Percentiles rank a stretch among this genome's conserved stretches.
Evolutionary conservation across 2,113 vertebrate species (phyloP).

Genomic region (Hippocampus guttulatus): DNA sequence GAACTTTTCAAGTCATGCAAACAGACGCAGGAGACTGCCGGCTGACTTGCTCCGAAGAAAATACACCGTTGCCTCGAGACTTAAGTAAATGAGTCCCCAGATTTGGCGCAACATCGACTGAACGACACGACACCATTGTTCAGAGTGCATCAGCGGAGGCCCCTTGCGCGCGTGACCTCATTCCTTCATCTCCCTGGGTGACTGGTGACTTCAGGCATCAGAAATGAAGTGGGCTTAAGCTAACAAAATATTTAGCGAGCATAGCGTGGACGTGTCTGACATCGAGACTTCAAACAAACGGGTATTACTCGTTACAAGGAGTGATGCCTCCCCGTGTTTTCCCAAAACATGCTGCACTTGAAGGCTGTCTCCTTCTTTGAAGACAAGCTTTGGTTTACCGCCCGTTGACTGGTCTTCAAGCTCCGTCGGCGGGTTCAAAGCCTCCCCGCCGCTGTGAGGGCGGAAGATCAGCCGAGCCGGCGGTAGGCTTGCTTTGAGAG

Average conservation of each 20-base stretch:
- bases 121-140: slow-evolving; percentile 33
- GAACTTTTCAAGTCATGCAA: background rate
- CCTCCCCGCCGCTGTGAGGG: slow-evolving; percentile 22
- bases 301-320: slow-evolving; percentile 10
- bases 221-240: slow-evolving; percentile 23
- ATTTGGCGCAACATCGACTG: slow-evolving; percentile 30
- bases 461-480: slow-evolving; percentile 34
- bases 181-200: slow-evolving; percentile 42
- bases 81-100: background rate
- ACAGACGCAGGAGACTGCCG: background rate
- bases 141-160: slow-evolving; percentile 50
- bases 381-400: slow-evolving; percentile 46
- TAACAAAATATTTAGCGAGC: slow-evolving; percentile 16
- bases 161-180: slow-evolving; percentile 38
- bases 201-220: slow-evolving; percentile 44
- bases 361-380: slow-evolving; percentile 41
- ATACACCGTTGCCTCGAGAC: background rate
- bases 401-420: slow-evolving; percentile 39
- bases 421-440: slow-evolving; percentile 58
- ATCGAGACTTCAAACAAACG: background rate
- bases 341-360: slow-evolving; percentile 37
- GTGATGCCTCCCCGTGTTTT: slow-evolving; percentile 12
- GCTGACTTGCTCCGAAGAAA: background rate
- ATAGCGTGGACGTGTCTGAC: background rate
- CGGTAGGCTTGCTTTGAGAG: slow-evolving; percentile 42